phyloP scores from a whole-genome alignment of 2,113 vertebrate species.

The Xenopus tropicalis region DNA sequence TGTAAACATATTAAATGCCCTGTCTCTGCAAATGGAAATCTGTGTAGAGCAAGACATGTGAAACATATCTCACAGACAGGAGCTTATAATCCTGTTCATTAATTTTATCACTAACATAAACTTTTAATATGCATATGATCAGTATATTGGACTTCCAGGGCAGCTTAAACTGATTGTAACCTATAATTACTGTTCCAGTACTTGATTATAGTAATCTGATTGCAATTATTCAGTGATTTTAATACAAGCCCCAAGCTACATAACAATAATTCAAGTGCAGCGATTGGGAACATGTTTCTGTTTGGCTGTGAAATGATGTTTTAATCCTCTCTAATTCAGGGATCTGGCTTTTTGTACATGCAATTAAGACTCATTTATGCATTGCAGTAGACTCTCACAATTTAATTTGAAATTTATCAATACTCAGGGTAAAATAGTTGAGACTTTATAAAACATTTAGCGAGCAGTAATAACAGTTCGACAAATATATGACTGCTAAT shows the following conservation, averaged over 20 bases:
- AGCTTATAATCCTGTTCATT: slow-evolving; percentile 93
- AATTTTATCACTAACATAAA: slow-evolving; percentile 99
- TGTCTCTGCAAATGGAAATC: slow-evolving; percentile 50
- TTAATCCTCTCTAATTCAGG: slow-evolving; percentile 82
- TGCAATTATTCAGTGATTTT: slow-evolving; percentile 99
- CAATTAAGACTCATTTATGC: slow-evolving; percentile 86
- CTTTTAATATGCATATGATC: slow-evolving; percentile 94
- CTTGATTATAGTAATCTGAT: slow-evolving; percentile 99
- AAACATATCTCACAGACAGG: slow-evolving; percentile 69
- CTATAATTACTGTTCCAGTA: slow-evolving; percentile 98
- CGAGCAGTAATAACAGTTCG: slow-evolving; percentile 38
- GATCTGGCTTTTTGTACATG: slow-evolving; percentile 65
- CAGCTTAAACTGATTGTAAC: slow-evolving; percentile 94
- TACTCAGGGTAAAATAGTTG: slow-evolving; percentile 73
- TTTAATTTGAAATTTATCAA: slow-evolving; percentile 80
- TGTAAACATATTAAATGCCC: slow-evolving; percentile 50
- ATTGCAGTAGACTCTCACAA: slow-evolving; percentile 77
- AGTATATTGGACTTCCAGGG: slow-evolving; percentile 90
- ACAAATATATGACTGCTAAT: background rate
- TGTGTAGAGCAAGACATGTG: slow-evolving; percentile 51
- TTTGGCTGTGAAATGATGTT: slow-evolving; percentile 91
- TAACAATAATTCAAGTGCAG: slow-evolving; percentile 98
- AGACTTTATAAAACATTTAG: slow-evolving; percentile 60
- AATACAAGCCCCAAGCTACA: slow-evolving; percentile 97
- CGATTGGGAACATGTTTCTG: slow-evolving; percentile 95